phyloP scores from a whole-genome alignment of 2,888 invertebrate genomes.

The Dryobotodes eremita region DNA sequence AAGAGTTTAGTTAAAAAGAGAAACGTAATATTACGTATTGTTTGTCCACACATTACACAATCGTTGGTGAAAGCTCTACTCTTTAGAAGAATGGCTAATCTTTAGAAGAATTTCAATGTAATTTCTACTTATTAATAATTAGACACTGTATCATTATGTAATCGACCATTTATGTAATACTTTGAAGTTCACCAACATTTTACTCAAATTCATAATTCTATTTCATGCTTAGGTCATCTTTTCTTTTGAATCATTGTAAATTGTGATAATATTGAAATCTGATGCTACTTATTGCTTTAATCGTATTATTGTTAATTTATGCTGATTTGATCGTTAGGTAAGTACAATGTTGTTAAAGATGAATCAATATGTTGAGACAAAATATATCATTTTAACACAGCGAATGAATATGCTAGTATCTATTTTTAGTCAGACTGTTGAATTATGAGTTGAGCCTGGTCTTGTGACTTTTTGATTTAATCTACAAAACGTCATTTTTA shows the following conservation, averaged over 20 bases:
- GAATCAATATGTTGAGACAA: not conserved
- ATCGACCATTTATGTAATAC: slow-evolving; percentile 58
- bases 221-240: slow-evolving; percentile 11
- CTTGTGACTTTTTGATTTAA: not conserved
- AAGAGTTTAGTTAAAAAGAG: slow-evolving; percentile 69
- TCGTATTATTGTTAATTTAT: slow-evolving; percentile 19
- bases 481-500: not conserved
- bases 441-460: not conserved
- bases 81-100: slow-evolving; percentile 73
- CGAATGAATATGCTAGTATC: not conserved
- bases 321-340: slow-evolving; percentile 21
- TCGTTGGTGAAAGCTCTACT: slow-evolving; percentile 75
- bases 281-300: slow-evolving; percentile 19
- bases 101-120: slow-evolving; percentile 72
- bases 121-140: slow-evolving; percentile 70
- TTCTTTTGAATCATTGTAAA: slow-evolving; percentile 13
- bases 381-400: not conserved
- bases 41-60: slow-evolving; percentile 73
- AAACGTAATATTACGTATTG: slow-evolving; percentile 73
- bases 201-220: slow-evolving; percentile 16
- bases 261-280: slow-evolving; percentile 18
- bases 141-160: slow-evolving; percentile 63
- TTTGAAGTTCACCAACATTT: slow-evolving; percentile 48
- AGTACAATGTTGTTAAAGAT: slow-evolving; percentile 1
- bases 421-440: not conserved